Evolutionary conservation across 2,797 vertebrate genomes (phyloP).

Genomic region (Rhinella marina): DNA sequence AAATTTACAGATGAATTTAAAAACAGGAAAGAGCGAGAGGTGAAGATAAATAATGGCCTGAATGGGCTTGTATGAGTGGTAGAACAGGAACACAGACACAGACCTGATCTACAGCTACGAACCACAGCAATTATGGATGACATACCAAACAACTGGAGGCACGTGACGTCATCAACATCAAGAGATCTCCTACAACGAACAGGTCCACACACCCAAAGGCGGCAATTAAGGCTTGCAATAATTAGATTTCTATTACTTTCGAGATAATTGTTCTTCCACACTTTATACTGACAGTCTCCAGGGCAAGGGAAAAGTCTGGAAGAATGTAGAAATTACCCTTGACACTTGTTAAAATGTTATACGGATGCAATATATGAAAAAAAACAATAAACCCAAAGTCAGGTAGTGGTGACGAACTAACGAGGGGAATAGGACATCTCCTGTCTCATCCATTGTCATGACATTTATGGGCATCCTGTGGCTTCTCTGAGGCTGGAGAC

Average conservation of each 20-base stretch:
- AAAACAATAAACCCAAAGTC: neutral
- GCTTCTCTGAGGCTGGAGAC: neutral
- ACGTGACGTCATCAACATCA: constrained; percentile 36
- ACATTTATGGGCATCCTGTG: constrained; percentile 23
- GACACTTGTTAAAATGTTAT: constrained; percentile 10
- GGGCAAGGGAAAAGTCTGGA: constrained; percentile 38
- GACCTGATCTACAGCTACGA: constrained; percentile 12
- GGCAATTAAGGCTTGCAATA: constrained; percentile 15
- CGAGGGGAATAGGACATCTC: neutral
- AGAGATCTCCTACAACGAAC: constrained; percentile 4
- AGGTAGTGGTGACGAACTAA: neutral
- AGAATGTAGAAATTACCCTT: constrained; percentile 25
- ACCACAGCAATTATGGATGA: constrained; percentile 31
- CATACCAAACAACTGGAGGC: constrained; percentile 27
- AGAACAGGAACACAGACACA: constrained; percentile 18
- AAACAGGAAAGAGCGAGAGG: neutral
- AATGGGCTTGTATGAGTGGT: neutral
- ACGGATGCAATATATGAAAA: neutral
- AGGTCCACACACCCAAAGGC: constrained; percentile 45
- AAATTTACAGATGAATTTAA: neutral
- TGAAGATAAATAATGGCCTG: neutral
- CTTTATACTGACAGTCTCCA: neutral
- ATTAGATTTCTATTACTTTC: constrained; percentile 15
- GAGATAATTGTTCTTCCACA: constrained; percentile 33
- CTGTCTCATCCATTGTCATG: neutral